A percentile compares a stretch with the other conserved stretches of the same genome.
Conservation (phyloP, 2,797 vertebrate genomes). For the Sebastes hubbsi region DNA sequence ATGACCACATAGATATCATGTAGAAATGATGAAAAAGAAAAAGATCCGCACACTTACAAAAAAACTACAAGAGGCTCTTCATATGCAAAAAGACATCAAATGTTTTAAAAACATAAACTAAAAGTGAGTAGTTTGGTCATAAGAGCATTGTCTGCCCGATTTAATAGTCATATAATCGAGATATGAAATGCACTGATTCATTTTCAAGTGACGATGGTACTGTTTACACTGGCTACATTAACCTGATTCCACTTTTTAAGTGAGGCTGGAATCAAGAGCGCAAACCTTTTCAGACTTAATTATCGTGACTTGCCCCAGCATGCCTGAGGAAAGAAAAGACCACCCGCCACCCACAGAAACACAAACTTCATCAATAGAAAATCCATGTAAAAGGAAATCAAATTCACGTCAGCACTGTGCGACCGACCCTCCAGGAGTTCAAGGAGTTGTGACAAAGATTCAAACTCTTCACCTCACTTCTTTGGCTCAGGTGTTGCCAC, state of each 20-base stretch:
- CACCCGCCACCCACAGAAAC: not conserved
- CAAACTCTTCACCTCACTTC: not conserved
- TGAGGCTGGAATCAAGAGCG: not conserved
- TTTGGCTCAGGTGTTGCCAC: not conserved
- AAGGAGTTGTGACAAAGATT: not conserved
- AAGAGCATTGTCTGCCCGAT: not conserved
- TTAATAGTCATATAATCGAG: not conserved
- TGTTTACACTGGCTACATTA: not conserved
- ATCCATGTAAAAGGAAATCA: not conserved
- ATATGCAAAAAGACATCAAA: not conserved
- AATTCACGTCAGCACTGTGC: not conserved
- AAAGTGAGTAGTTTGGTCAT: not conserved
- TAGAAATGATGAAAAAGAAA: not conserved
- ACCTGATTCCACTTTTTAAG: not conserved
- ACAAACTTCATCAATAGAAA: not conserved
- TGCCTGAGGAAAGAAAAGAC: conserved; percentile 1
- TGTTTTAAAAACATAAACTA: not conserved
- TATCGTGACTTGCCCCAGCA: not conserved
- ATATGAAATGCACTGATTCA: not conserved
- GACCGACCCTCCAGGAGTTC: not conserved
- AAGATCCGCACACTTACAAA: not conserved
- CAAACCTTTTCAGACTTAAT: conserved; percentile 8
- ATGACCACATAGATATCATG: not conserved
- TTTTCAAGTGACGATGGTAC: not conserved
- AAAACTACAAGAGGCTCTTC: not conserved